Conservation (phyloP, 1,140 invertebrate species). For the Stegodyphus mimosarum region DNA sequence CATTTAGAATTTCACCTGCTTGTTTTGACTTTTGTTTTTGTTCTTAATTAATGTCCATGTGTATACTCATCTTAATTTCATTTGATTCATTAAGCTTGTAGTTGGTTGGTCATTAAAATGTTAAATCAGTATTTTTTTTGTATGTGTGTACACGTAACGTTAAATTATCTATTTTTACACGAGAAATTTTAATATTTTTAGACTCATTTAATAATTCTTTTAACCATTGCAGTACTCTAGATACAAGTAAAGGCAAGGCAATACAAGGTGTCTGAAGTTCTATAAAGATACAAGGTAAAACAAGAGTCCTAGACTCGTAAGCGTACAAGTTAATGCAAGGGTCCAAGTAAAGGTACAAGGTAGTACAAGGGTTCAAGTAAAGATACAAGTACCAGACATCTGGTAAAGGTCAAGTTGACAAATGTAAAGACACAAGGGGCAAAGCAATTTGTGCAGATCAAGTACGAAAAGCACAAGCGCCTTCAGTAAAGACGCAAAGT, state of each 20-base stretch:
- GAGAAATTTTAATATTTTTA: neutral
- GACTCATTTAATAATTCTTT: neutral
- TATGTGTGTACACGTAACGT: neutral
- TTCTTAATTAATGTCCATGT: neutral
- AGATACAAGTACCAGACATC: conserved; percentile 13
- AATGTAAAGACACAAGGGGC: neutral
- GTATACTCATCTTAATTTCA: conserved; percentile 20
- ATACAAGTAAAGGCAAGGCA: neutral
- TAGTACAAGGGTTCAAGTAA: conserved; percentile 5
- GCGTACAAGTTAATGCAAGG: neutral
- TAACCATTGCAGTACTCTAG: conserved; percentile 15
- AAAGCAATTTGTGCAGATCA: too few relatives aligned
- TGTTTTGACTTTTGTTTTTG: neutral
- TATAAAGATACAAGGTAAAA: neutral
- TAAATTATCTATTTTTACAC: neutral
- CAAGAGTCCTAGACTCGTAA: neutral
- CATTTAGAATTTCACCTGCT: neutral
- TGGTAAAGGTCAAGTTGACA: conserved; percentile 24
- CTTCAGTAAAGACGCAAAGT: neutral
- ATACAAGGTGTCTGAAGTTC: neutral
- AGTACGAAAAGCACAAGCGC: neutral
- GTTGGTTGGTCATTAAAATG: conserved; percentile 13
- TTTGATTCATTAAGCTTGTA: conserved; percentile 4
- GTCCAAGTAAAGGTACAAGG: conserved; percentile 19
- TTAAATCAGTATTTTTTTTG: conserved; percentile 4